Percentiles rank a stretch among this genome's conserved stretches.
Evolutionary conservation across 1,140 invertebrate genomes (phyloP).

Genomic region (Brachionus calyciflorus): DNA sequence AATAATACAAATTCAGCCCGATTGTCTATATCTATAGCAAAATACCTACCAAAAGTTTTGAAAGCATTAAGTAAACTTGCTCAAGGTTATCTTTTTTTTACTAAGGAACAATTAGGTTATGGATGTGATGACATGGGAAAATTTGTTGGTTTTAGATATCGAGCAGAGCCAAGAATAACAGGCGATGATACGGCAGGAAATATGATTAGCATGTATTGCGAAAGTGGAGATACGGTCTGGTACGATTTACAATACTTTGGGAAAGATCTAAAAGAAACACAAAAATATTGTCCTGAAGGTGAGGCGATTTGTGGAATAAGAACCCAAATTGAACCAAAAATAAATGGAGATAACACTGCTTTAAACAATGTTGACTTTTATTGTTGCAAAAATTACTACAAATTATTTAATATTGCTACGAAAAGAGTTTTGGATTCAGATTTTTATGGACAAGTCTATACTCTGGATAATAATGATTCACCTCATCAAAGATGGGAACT

Average conservation of each 20-base stretch:
- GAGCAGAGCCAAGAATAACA: background rate
- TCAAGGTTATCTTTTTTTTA: background rate
- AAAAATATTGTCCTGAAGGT: background rate
- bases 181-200: background rate
- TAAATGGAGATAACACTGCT: slow-evolving; percentile 8
- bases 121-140: slow-evolving; percentile 1
- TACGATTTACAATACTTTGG: background rate
- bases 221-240: background rate
- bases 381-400: slow-evolving; percentile 12
- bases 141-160: background rate
- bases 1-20: too few relatives aligned
- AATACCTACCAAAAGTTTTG: background rate
- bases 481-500: slow-evolving; percentile 14
- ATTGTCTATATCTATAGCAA: background rate
- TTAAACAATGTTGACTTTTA: slow-evolving; percentile 21
- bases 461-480: background rate
- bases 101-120: background rate
- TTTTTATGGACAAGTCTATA: background rate
- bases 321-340: slow-evolving; percentile 17
- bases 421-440: slow-evolving; percentile 6
- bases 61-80: background rate
- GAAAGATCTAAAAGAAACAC: background rate
- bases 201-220: background rate
- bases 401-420: slow-evolving; percentile 16
- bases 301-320: slow-evolving; percentile 2